A percentile compares a stretch with the other conserved stretches of the same genome.
phyloP scores from a whole-genome alignment of 2,113 vertebrate genomes.

The Vulpes ferrilata region DNA sequence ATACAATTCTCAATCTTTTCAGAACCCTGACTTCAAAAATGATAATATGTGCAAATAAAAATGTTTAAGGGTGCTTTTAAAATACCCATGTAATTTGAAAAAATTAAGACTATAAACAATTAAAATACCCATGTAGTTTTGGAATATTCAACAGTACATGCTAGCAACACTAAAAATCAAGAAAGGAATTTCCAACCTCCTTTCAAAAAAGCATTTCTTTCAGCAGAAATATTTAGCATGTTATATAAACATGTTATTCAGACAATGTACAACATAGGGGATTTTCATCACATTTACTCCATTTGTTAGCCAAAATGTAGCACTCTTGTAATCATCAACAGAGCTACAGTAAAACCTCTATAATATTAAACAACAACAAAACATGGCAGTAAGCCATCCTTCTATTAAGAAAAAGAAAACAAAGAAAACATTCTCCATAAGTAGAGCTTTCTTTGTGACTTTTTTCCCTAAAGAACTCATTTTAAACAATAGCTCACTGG shows the following conservation, averaged over 20 bases:
- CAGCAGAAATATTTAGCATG: slow-evolving; percentile 84
- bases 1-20: not conserved
- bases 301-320: slow-evolving; percentile 85
- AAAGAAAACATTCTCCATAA: not conserved
- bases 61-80: not conserved
- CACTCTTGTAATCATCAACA: slow-evolving; percentile 76
- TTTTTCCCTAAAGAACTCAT: not conserved
- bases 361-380: slow-evolving; percentile 81
- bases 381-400: slow-evolving; percentile 66
- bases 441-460: slow-evolving; percentile 41
- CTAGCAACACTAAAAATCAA: slow-evolving; percentile 61
- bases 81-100: not conserved
- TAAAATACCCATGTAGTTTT: not conserved
- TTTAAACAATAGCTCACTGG: slow-evolving; percentile 38
- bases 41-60: not conserved
- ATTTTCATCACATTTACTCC: slow-evolving; percentile 86
- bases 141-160: not conserved
- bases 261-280: slow-evolving; percentile 86
- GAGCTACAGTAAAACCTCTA: slow-evolving; percentile 78
- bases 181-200: slow-evolving; percentile 77
- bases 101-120: not conserved
- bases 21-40: slow-evolving; percentile 50
- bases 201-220: slow-evolving; percentile 82
- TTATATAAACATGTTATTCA: slow-evolving; percentile 86
- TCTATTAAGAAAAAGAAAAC: slow-evolving; percentile 5